Evolutionary conservation across 2,797 vertebrate genomes (phyloP), one percentile per base, ranked within the genome.

Genomic region (Pachyuromys duprasi): DNA sequence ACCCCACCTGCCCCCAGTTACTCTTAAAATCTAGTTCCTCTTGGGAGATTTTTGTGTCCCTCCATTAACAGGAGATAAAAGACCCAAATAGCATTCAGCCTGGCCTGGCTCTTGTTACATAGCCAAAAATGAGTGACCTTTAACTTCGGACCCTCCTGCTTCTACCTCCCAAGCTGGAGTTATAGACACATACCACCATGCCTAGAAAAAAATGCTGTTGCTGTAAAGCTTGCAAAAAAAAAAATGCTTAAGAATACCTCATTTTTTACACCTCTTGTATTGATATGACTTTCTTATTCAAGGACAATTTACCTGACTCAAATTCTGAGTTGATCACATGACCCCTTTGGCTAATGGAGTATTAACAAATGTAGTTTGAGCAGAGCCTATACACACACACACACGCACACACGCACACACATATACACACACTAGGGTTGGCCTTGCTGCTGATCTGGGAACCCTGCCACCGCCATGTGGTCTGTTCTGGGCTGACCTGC

Each of bases 401-500:
- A n/a, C n/a, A n/a, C n/a, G n/a, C n/a, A n/a, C n/a, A n/a, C n/a
- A n/a, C n/a, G n/a, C n/a, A n/a, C n/a, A n/a, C n/a, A n/a, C n/a
- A n/a, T n/a, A n/a, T n/a, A n/a, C n/a, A n/a, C n/a, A n/a, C n/a
- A n/a, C n/a, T 89, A 69, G 93, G 33, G 39, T 75, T 91, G 72
- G 63, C 53, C 82, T 65, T 95, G 82, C 65, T 95, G 74, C 49
- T 69, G 26, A 60, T 87, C 75, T 93, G 91, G 94, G 78, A 97
- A 69, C 57, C 9, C 69, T 90, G 75, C 62, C 74, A 39, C 42
- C 15, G 36, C 57, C 72, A 63, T n/a, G 63, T 82, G 74, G 94
- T 79, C 81, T 31, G 53, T 63, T 42, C 82, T 57, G 65, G 42
- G 65, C 75, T 72, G 76, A 39, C 20, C 76, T 84, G 33, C 65